Base-by-base conservation (phyloP, 92 coral and sea anemone species). In the Porites evermanni region DNA sequence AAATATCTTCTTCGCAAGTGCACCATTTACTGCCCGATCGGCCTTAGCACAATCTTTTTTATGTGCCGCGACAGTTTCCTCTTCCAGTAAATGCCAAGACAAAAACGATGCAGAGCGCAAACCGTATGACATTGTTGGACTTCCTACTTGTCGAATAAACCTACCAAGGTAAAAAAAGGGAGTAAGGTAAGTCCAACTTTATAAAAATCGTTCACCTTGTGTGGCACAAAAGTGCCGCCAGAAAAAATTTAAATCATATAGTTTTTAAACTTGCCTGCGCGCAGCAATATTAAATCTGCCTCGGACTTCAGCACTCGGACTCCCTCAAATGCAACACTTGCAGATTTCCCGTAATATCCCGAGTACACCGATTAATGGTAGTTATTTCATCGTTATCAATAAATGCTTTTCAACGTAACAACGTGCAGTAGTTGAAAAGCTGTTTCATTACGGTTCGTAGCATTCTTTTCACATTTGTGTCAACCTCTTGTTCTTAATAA, bases 11-110 rank as follows among this genome's bases (percentile, higher is more conserved):
- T 70, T 70, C 44, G 75, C 29, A 9, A 29, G 53, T 11, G n/a
- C 32, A 38, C 75, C 75, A 70, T 70, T 70, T 9, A 70, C 75
- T 10, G 75, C 53, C 17, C 56, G 53, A 53, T 70, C 53, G 14
- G 75, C 75, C 1, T 70, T 70, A 11, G 75, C 53, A 6, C 17
- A 29, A 52, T 38, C 75, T 32, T 70, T 70, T 16, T 70, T 70
- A 16, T 70, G 75, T 70, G 47, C 32, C 11, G 53, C 75, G 53
- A 70, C 44, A 24, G 74, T n/a, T 29, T 70, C 38, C 75, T 52
- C 53, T 70, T 32, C 75, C 75, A 70, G 54, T 70, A 70, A 10
- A 70, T 70, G 14, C 75, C 75, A 29, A 70, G 54, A 70, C 53
- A 29, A 38, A 52, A 70, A 16, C 75, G 53, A n/a, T 70, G 75